A percentile compares a stretch with the other conserved stretches of the same genome.
Evolutionary conservation across 2,888 invertebrate species (phyloP).

Genomic region (Camponotus fellah): DNA sequence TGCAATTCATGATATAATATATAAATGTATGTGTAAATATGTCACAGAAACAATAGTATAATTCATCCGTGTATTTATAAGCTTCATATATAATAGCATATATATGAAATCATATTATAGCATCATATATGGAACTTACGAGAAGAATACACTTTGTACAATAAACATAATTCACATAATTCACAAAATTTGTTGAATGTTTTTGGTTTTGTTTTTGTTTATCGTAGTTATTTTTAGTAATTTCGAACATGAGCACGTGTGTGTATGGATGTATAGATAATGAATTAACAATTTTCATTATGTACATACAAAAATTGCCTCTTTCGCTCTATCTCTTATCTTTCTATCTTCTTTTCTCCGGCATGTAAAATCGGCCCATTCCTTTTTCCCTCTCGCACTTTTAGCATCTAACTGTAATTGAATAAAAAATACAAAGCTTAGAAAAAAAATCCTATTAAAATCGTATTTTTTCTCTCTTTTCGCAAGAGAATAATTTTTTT

Average conservation of each 20-base stretch:
- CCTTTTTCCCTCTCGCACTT: slow-evolving; percentile 70
- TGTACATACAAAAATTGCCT: slow-evolving; percentile 76
- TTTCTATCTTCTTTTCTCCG: slow-evolving; percentile 73
- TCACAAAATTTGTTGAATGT: slow-evolving; percentile 41
- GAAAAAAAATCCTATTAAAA: slow-evolving; percentile 18
- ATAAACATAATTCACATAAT: slow-evolving; percentile 3
- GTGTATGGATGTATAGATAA: slow-evolving; percentile 48
- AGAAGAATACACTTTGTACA: not conserved
- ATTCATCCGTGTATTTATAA: not conserved
- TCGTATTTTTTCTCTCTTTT: not conserved
- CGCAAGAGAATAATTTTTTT: slow-evolving; percentile 21
- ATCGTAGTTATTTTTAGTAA: slow-evolving; percentile 48
- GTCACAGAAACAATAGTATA: not conserved
- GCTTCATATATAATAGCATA: slow-evolving; percentile 1
- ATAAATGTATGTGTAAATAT: not conserved
- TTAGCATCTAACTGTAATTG: slow-evolving; percentile 80
- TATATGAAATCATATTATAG: no score
- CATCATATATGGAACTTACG: not conserved
- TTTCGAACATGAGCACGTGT: not conserved
- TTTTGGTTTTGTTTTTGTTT: slow-evolving; percentile 37
- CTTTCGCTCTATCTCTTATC: slow-evolving; percentile 70
- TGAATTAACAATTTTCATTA: slow-evolving; percentile 44
- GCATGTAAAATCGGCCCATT: slow-evolving; percentile 68
- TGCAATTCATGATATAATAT: not conserved
- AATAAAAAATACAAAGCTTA: slow-evolving; percentile 71